These are phyloP conservation scores for Parambassis ranga DNA, from an alignment of 2,797 vertebrate species.

Conservation along the genomic window DNA sequence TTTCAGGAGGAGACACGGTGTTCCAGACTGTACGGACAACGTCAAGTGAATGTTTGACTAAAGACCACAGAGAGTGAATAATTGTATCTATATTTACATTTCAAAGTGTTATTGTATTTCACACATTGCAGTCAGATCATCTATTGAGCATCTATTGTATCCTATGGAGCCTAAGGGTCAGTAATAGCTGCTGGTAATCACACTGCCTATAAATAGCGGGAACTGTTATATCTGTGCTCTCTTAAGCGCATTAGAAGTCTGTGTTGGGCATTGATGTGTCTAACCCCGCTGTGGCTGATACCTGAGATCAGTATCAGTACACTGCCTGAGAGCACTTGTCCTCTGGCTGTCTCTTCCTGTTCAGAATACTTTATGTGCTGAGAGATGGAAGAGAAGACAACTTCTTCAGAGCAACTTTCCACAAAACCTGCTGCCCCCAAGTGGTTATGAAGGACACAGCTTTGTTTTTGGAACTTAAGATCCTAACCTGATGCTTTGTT, in stretches of 20 bases:
- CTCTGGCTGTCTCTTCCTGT: neutral
- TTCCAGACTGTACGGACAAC: neutral
- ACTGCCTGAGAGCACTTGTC: neutral
- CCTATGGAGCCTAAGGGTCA: conserved; percentile 12
- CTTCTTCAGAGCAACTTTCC: neutral
- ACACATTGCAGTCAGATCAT: no score
- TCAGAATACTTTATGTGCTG: neutral
- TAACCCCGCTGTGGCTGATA: conserved; percentile 15
- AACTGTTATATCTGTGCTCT: conserved; percentile 52
- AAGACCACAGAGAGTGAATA: no score
- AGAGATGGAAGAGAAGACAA: neutral
- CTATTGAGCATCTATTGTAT: conserved; percentile 6
- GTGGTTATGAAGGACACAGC: conserved; percentile 62
- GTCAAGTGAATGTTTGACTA: no score
- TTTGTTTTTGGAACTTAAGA: neutral
- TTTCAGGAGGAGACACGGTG: neutral
- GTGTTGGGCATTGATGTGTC: conserved; percentile 37
- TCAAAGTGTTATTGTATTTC: no score
- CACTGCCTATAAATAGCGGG: conserved; percentile 77
- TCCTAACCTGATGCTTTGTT: neutral
- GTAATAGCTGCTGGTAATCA: conserved; percentile 62
- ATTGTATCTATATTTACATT: no score
- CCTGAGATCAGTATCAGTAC: neutral
- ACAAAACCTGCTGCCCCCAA: conserved; percentile 70
- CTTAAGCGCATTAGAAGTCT: conserved; percentile 76